These are phyloP conservation scores for Sardina pilchardus DNA, from an alignment of 2,113 vertebrate genomes.

Conservation along the genomic window DNA sequence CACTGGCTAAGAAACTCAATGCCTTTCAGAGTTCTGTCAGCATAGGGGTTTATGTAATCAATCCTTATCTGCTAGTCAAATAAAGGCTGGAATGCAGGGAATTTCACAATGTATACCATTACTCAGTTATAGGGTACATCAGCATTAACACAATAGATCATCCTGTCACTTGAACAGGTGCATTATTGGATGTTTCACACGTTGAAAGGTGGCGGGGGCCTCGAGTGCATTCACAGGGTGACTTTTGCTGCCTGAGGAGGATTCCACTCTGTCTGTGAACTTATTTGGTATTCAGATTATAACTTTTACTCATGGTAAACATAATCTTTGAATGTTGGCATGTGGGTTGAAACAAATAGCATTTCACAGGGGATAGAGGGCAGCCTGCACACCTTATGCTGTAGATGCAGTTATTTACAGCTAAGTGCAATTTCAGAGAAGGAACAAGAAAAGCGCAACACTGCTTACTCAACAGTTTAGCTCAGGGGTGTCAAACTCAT, in stretches of 20 bases:
- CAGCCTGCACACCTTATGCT: too few relatives aligned
- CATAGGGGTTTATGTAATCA: not conserved
- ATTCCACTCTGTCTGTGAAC: not conserved
- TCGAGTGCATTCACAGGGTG: not conserved
- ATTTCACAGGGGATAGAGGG: too few relatives aligned
- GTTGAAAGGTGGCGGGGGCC: not conserved
- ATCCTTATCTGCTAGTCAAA: constrained; percentile 16
- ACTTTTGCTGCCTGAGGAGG: not conserved
- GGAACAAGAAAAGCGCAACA: too few relatives aligned
- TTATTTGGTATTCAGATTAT: not conserved
- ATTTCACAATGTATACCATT: not conserved
- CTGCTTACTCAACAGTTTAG: too few relatives aligned
- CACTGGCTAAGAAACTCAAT: not conserved
- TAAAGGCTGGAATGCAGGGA: constrained; percentile 8
- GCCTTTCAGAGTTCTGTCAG: not conserved
- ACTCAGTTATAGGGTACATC: constrained; percentile 6
- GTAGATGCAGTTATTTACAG: too few relatives aligned
- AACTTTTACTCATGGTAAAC: not conserved
- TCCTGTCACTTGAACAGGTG: not conserved
- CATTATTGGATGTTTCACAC: not conserved
- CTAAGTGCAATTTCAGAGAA: too few relatives aligned
- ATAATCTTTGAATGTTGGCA: too few relatives aligned
- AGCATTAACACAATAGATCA: not conserved
- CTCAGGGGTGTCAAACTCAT: too few relatives aligned
- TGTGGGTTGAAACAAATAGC: too few relatives aligned